These are phyloP conservation scores for Styela clava DNA, from an alignment of 23 tunicate genomes.

Conservation along the genomic window DNA sequence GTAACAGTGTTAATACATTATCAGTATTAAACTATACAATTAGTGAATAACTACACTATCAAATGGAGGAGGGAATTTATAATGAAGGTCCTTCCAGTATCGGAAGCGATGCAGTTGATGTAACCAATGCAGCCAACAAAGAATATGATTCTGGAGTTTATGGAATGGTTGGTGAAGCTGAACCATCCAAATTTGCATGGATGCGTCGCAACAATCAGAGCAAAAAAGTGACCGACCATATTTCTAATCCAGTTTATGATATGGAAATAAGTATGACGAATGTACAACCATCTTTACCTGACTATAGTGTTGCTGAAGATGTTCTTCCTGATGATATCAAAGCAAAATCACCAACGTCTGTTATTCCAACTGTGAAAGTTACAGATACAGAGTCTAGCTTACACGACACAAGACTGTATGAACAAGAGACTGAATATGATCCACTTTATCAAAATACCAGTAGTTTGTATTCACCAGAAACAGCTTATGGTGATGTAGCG, in stretches of 20 bases:
- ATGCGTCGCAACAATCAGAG: conserved; percentile 2
- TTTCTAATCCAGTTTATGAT: conserved; percentile 24
- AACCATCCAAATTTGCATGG: conserved; percentile 24
- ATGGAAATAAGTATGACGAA: not conserved
- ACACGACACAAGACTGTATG: no score
- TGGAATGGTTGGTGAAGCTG: conserved; percentile 34
- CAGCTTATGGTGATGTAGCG: not conserved
- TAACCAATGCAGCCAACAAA: conserved; percentile 1
- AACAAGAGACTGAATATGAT: conserved; percentile 9
- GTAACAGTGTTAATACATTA: no score
- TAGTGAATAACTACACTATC: no score
- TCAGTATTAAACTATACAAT: no score
- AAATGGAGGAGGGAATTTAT: conserved; percentile 13
- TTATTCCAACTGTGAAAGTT: conserved; percentile 1
- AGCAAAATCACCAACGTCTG: not conserved
- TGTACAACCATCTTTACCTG: not conserved
- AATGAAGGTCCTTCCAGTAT: not conserved
- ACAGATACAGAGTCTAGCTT: not conserved
- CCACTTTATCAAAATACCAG: conserved; percentile 6
- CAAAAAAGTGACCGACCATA: not conserved
- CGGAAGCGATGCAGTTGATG: not conserved
- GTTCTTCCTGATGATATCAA: not conserved
- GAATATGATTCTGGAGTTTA: conserved; percentile 25
- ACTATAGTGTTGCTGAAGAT: not conserved
- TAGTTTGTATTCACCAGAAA: not conserved